Evolutionary conservation across 2,888 invertebrate species (phyloP).

Genomic region (Acrobasis repandana): DNA sequence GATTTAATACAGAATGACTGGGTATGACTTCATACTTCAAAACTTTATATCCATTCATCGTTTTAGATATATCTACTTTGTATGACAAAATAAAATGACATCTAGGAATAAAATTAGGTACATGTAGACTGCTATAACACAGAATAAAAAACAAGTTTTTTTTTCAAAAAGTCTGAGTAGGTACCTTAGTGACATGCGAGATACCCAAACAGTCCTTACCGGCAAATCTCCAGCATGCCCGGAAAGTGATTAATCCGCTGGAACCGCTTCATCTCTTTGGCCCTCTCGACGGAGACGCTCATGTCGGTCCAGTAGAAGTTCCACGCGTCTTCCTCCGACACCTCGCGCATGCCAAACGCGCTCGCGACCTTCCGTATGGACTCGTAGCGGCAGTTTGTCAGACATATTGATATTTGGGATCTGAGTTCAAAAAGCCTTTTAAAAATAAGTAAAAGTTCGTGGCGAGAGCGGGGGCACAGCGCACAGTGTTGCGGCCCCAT

Average conservation of each 20-base stretch:
- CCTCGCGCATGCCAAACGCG: slow-evolving; percentile 89
- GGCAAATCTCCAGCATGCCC: slow-evolving; percentile 93
- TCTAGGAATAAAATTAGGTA: too few relatives aligned
- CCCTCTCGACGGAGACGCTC: slow-evolving; percentile 92
- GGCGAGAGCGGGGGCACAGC: too few relatives aligned
- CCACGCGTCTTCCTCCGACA: slow-evolving; percentile 92
- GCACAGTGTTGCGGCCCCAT: too few relatives aligned
- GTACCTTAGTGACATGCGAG: too few relatives aligned
- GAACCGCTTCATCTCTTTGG: slow-evolving; percentile 95
- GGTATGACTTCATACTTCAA: too few relatives aligned
- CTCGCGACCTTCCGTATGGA: slow-evolving; percentile 87
- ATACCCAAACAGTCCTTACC: slow-evolving; percentile 42
- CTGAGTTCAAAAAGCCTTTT: slow-evolving; percentile 39
- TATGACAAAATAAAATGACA: too few relatives aligned
- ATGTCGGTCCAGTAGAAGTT: slow-evolving; percentile 96
- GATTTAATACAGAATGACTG: too few relatives aligned
- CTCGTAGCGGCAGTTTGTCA: slow-evolving; percentile 88
- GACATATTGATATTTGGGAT: slow-evolving; percentile 84
- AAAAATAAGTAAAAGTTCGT: neutral
- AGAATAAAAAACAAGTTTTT: too few relatives aligned
- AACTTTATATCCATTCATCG: too few relatives aligned
- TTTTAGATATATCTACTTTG: too few relatives aligned
- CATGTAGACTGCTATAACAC: too few relatives aligned
- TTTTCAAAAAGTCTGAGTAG: too few relatives aligned
- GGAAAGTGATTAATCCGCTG: slow-evolving; percentile 97